phyloP scores from a whole-genome alignment of 2,113 vertebrate species.

The Cynoglossus semilaevis region DNA sequence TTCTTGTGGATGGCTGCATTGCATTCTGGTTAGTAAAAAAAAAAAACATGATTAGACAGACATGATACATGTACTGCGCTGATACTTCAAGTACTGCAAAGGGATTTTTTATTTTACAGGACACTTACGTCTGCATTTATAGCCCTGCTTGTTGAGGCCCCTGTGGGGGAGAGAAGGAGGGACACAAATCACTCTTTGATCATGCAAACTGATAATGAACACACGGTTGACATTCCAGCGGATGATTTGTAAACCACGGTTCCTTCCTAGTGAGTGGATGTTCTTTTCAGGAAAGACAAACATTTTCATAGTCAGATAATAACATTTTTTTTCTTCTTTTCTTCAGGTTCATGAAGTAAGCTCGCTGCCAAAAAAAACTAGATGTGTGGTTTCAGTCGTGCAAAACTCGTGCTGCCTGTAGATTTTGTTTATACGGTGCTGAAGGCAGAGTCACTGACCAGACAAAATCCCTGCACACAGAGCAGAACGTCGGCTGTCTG shows the following conservation, averaged over 20 bases:
- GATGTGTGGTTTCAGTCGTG: too few species aligned
- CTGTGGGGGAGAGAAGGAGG: slow-evolving; percentile 71
- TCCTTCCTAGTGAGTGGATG: slow-evolving; percentile 1
- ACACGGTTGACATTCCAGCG: not conserved
- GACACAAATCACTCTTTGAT: slow-evolving; percentile 20
- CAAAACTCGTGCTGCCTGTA: not conserved
- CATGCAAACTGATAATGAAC: slow-evolving; percentile 1
- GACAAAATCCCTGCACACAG: slow-evolving; percentile 95
- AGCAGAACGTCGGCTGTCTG: slow-evolving; percentile 96
- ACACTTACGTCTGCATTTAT: slow-evolving; percentile 97
- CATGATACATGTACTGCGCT: not conserved
- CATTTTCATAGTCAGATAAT: too few species aligned
- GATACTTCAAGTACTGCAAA: slow-evolving; percentile 3
- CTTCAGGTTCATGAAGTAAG: too few species aligned
- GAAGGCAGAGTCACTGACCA: slow-evolving; percentile 79
- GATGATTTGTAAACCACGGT: slow-evolving; percentile 5
- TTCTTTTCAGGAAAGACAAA: slow-evolving; percentile 12
- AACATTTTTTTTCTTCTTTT: too few species aligned
- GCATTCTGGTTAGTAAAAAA: slow-evolving; percentile 82
- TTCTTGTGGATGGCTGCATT: slow-evolving; percentile 99
- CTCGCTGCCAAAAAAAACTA: too few species aligned
- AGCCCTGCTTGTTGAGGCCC: slow-evolving; percentile 98
- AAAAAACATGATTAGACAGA: not conserved
- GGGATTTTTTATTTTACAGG: not conserved
- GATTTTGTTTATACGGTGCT: slow-evolving; percentile 2